Evolutionary conservation across 2,888 invertebrate species (phyloP).

Genomic region (Caenorhabditis auriculariae): DNA sequence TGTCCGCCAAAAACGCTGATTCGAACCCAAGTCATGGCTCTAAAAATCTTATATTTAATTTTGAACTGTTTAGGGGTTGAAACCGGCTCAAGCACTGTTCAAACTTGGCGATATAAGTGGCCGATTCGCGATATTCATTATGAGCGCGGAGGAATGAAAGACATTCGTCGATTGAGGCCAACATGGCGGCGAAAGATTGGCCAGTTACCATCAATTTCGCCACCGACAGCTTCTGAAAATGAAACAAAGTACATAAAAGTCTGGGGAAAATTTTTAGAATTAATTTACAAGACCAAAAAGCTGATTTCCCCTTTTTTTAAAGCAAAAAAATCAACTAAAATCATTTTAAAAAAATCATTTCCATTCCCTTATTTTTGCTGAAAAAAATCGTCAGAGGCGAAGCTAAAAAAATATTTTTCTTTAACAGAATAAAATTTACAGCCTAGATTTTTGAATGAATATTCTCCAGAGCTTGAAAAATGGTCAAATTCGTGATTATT

Average conservation of each 20-base stretch:
- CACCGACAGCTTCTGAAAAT: conserved; percentile 48
- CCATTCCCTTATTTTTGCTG: no score
- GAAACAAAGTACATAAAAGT: conserved; percentile 2
- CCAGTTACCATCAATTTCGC: conserved; percentile 55
- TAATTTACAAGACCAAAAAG: no score
- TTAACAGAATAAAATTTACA: conserved; percentile 3
- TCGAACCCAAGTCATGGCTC: conserved; percentile 60
- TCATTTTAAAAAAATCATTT: no score
- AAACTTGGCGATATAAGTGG: conserved; percentile 49
- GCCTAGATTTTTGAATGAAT: no score
- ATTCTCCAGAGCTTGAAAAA: no score
- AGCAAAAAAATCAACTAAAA: no score
- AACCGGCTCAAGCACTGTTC: conserved; percentile 61
- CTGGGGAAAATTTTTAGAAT: neutral
- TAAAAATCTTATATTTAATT: conserved; percentile 12
- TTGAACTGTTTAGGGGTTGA: neutral
- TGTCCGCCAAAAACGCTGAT: conserved; percentile 52
- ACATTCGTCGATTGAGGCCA: conserved; percentile 60
- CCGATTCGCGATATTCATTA: conserved; percentile 56
- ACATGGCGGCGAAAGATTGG: conserved; percentile 56
- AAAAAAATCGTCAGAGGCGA: neutral
- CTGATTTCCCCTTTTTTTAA: conserved; percentile 1
- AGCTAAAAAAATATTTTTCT: neutral
- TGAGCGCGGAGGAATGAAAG: conserved; percentile 50
- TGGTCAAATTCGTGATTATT: no score